Evolutionary conservation across 2,888 invertebrate genomes (phyloP).

Genomic region (Nesidiocoris tenuis): DNA sequence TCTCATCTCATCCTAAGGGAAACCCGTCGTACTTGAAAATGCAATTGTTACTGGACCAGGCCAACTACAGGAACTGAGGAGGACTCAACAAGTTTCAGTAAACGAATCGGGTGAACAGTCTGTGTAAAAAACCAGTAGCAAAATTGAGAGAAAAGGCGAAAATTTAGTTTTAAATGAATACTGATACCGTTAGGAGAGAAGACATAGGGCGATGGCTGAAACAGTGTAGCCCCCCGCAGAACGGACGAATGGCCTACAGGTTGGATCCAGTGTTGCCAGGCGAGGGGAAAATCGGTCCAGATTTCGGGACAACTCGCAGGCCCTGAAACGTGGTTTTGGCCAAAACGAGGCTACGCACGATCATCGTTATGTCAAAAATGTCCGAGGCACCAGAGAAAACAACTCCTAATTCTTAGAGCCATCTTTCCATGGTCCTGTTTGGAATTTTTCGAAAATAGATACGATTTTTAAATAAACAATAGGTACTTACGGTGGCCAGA

Average conservation of each 20-base stretch:
- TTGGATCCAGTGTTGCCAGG: too few species aligned
- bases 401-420: too few species aligned
- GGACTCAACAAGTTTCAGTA: neutral
- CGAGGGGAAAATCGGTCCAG: too few species aligned
- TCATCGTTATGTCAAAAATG: too few species aligned
- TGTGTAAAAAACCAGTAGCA: constrained; percentile 31
- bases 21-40: neutral
- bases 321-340: too few species aligned
- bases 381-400: too few species aligned
- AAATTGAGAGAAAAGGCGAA: constrained; percentile 6
- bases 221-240: constrained; percentile 48
- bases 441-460: too few species aligned
- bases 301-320: too few species aligned
- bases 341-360: too few species aligned
- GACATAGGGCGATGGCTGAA: constrained; percentile 51
- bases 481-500: too few species aligned
- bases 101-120: neutral
- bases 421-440: too few species aligned
- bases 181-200: constrained; percentile 48
- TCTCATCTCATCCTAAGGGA: constrained; percentile 3
- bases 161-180: constrained; percentile 19
- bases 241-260: neutral
- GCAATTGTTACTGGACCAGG: neutral
- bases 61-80: constrained; percentile 1
- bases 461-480: too few species aligned